These are phyloP conservation scores for Ctenochaetus hawaiiensis DNA, from an alignment of 2,797 vertebrate species.

Conservation along the genomic window DNA sequence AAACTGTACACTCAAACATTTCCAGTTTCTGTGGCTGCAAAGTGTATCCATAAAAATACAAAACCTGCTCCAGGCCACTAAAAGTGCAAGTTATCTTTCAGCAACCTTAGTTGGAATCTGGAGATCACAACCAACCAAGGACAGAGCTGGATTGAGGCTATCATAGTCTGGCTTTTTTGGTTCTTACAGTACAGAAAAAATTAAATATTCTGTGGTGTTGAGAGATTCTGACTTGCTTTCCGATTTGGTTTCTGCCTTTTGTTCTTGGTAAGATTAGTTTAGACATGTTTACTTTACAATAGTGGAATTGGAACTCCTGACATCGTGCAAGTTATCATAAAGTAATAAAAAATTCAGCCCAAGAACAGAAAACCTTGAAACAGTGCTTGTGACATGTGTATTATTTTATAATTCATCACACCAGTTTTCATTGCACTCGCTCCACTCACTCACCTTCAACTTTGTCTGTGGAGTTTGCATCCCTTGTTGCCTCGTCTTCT, in stretches of 20 bases:
- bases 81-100: conserved; percentile 25
- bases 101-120: background rate
- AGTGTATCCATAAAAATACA: conserved; percentile 28
- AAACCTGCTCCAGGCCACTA: conserved; percentile 42
- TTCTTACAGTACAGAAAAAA: background rate
- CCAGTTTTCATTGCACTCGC: conserved; percentile 4
- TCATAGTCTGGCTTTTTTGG: background rate
- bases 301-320: background rate
- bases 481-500: background rate
- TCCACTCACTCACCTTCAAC: background rate
- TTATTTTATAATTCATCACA: background rate
- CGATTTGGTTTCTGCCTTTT: background rate
- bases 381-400: too few species aligned
- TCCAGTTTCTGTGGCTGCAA: conserved; percentile 12
- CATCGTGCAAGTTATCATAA: background rate
- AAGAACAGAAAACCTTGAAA: background rate
- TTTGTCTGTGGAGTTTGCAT: conserved; percentile 1
- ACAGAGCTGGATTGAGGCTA: conserved; percentile 1
- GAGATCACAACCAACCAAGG: conserved; percentile 1
- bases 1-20: conserved; percentile 41
- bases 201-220: background rate
- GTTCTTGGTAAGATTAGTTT: background rate
- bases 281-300: background rate
- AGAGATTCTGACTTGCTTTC: background rate
- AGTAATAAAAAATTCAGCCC: background rate